These are phyloP conservation scores for Drosophila recens DNA, from an alignment of 2,888 invertebrate genomes.

Conservation along the genomic window DNA sequence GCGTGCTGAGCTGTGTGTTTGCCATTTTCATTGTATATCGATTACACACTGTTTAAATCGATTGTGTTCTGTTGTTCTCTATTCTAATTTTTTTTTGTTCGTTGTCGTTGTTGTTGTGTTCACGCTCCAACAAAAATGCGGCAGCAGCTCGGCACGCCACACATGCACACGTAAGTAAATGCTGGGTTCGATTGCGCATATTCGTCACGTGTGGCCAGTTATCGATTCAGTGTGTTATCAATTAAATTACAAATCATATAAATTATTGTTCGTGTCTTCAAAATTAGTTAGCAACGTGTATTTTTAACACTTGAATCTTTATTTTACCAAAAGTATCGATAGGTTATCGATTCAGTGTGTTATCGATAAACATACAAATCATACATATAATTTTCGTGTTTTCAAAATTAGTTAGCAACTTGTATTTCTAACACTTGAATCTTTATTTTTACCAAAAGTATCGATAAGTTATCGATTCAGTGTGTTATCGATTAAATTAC, in stretches of 20 bases:
- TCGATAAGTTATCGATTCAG: conserved; percentile 2
- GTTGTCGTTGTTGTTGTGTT: conserved; percentile 41
- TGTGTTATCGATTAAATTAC: background rate
- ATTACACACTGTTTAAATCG: conserved; percentile 2
- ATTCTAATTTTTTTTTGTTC: background rate
- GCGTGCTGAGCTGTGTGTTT: conserved; percentile 72
- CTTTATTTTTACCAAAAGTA: no score
- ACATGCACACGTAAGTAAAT: conserved; percentile 66
- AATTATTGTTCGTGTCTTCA: background rate
- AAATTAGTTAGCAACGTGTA: background rate
- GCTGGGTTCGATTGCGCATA: conserved; percentile 43
- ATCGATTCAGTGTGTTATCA: conserved; percentile 8
- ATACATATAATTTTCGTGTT: no score
- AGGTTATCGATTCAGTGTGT: background rate
- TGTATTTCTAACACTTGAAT: no score
- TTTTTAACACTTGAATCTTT: no score
- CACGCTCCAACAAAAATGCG: conserved; percentile 21
- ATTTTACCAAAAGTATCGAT: background rate
- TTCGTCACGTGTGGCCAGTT: conserved; percentile 19
- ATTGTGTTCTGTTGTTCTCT: conserved; percentile 4
- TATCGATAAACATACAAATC: no score
- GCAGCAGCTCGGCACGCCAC: conserved; percentile 67
- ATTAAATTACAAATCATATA: background rate
- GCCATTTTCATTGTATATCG: conserved; percentile 31
- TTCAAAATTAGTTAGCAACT: no score